Evolutionary conservation across 2,888 invertebrate species (phyloP).

Genomic region (Aelia acuminata): DNA sequence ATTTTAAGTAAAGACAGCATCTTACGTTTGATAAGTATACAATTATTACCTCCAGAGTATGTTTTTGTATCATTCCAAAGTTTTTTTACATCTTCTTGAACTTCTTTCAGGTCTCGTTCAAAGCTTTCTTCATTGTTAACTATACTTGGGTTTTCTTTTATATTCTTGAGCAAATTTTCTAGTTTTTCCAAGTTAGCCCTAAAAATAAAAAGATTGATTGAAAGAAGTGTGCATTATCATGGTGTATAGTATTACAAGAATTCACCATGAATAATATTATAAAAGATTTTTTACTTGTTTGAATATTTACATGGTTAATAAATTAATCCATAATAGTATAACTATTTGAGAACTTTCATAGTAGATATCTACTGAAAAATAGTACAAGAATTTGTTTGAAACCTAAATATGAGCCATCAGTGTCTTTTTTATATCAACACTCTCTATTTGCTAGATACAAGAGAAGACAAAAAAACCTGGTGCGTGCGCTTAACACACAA

Average conservation of each 20-base stretch:
- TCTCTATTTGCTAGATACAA: too few relatives aligned
- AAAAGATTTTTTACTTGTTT: background rate
- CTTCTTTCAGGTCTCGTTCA: constrained; percentile 83
- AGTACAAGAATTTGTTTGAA: too few relatives aligned
- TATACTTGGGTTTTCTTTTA: constrained; percentile 75
- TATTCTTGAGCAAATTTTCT: constrained; percentile 77
- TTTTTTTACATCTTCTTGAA: constrained; percentile 82
- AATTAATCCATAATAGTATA: too few relatives aligned
- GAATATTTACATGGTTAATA: background rate
- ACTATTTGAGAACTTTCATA: too few relatives aligned
- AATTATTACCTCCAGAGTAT: constrained; percentile 63
- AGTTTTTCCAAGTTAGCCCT: constrained; percentile 81
- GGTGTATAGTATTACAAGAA: background rate
- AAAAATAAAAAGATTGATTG: background rate
- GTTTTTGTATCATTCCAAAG: constrained; percentile 82
- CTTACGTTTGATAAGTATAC: background rate
- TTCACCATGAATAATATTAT: background rate
- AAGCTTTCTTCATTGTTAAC: constrained; percentile 94
- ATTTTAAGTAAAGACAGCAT: background rate
- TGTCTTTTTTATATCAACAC: too few relatives aligned
- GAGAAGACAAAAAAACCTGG: too few relatives aligned
- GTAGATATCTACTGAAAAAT: too few relatives aligned
- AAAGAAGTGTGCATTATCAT: background rate
- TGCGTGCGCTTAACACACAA: too few relatives aligned
- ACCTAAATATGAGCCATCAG: too few relatives aligned